These are phyloP conservation scores for Epinephelus cyanopodus DNA, from an alignment of 2,113 vertebrate genomes.

Conservation along the genomic window DNA sequence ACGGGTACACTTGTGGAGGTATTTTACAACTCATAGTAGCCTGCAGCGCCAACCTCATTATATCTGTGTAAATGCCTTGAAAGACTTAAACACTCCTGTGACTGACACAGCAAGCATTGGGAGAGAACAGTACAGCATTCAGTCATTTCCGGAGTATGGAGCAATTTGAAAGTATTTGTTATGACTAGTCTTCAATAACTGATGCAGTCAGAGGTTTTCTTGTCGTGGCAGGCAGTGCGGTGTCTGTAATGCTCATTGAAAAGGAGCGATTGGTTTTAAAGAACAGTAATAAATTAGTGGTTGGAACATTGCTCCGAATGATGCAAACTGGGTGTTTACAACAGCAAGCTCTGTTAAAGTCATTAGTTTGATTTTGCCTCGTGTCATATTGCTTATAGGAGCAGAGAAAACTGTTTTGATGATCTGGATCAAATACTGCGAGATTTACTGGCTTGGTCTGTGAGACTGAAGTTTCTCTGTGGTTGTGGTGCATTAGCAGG, in stretches of 20 bases:
- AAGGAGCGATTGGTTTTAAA: slow-evolving; percentile 16
- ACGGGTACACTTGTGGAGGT: slow-evolving; percentile 4
- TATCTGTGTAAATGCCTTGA: slow-evolving; percentile 7
- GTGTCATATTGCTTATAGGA: slow-evolving; percentile 1
- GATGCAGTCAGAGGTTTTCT: slow-evolving; percentile 43
- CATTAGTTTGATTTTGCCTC: slow-evolving; percentile 9
- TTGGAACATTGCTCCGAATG: slow-evolving; percentile 12
- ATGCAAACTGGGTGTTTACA: slow-evolving; percentile 31
- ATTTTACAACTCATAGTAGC: slow-evolving; percentile 11
- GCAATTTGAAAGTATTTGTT: slow-evolving; percentile 55
- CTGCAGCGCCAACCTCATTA: slow-evolving; percentile 15
- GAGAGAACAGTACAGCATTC: slow-evolving; percentile 24
- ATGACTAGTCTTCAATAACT: slow-evolving; percentile 40
- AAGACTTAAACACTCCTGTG: not conserved
- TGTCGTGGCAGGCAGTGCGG: slow-evolving; percentile 55
- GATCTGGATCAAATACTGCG: slow-evolving; percentile 20
- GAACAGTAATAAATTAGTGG: not conserved
- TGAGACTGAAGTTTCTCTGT: not conserved
- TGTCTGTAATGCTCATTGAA: slow-evolving; percentile 12
- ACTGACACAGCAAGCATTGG: slow-evolving; percentile 8
- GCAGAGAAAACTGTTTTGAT: slow-evolving; percentile 28
- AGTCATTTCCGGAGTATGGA: slow-evolving; percentile 61
- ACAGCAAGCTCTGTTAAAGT: slow-evolving; percentile 20
- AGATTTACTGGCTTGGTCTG: not conserved
- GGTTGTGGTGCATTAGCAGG: slow-evolving; percentile 25